Conservation (phyloP, 2,888 invertebrate genomes). For the Sesamia inferens region DNA sequence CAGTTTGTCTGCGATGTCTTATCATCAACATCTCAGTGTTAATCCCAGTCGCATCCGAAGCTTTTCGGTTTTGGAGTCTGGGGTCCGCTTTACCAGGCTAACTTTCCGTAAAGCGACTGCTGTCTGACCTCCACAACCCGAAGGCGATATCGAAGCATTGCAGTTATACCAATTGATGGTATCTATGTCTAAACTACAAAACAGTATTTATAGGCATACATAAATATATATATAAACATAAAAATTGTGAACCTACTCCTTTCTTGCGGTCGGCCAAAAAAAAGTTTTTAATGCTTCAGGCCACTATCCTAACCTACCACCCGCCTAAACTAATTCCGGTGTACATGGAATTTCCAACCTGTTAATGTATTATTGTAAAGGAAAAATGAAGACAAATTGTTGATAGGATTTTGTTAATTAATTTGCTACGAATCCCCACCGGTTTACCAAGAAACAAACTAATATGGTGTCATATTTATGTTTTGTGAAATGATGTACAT, state of each 20-base stretch:
- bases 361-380: background rate
- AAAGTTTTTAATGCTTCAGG: background rate
- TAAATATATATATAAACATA: too few species aligned
- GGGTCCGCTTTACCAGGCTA: too few species aligned
- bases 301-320: background rate
- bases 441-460: background rate
- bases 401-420: background rate
- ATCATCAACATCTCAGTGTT: too few species aligned
- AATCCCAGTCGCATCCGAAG: too few species aligned
- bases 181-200: background rate
- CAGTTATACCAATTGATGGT: too few species aligned
- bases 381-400: slow-evolving; percentile 2
- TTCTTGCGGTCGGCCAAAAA: background rate
- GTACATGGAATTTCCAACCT: background rate
- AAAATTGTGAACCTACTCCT: too few species aligned
- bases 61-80: too few species aligned
- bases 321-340: background rate
- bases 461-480: background rate
- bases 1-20: too few species aligned
- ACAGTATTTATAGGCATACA: background rate
- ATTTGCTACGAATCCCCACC: background rate
- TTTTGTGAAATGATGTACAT: background rate
- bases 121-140: too few species aligned
- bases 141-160: too few species aligned
- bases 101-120: too few species aligned